phyloP scores from a whole-genome alignment of 2,888 invertebrate genomes.

The Encarsia formosa region DNA sequence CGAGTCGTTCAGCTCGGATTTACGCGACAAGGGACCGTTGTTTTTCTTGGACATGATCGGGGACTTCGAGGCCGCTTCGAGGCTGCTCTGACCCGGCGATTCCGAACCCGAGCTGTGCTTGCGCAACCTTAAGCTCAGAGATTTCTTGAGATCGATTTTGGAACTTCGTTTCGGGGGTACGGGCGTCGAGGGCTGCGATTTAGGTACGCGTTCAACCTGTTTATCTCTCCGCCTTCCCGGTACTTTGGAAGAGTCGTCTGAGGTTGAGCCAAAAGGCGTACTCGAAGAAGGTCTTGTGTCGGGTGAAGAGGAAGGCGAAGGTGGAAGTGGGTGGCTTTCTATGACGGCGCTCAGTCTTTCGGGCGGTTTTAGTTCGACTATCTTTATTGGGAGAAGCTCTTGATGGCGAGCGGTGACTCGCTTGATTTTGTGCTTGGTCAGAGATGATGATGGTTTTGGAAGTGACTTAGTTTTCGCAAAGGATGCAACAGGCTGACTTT shows the following conservation, averaged over 20 bases:
- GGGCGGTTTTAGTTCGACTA: constrained; percentile 13
- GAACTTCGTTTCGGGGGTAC: background rate
- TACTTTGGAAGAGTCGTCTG: too few species aligned
- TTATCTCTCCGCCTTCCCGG: too few species aligned
- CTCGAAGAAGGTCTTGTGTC: background rate
- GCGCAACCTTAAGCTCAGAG: constrained; percentile 8
- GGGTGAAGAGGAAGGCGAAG: constrained; percentile 29
- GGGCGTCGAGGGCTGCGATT: constrained; percentile 12
- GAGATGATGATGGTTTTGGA: too few species aligned
- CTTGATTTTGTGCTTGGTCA: too few species aligned
- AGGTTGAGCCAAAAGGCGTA: too few species aligned
- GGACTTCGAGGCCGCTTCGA: constrained; percentile 1
- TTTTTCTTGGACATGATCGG: background rate
- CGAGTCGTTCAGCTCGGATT: constrained; percentile 32
- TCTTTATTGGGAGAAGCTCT: background rate
- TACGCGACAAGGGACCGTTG: background rate
- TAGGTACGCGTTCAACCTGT: background rate
- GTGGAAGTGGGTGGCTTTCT: constrained; percentile 14
- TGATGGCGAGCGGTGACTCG: too few species aligned
- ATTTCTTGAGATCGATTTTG: constrained; percentile 3
- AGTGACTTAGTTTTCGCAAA: too few species aligned
- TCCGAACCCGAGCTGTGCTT: constrained; percentile 9
- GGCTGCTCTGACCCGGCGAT: constrained; percentile 1
- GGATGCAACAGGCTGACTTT: too few species aligned
- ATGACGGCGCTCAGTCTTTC: constrained; percentile 11